phyloP scores from a whole-genome alignment of 2,888 invertebrate genomes.

The Busseola fusca region DNA sequence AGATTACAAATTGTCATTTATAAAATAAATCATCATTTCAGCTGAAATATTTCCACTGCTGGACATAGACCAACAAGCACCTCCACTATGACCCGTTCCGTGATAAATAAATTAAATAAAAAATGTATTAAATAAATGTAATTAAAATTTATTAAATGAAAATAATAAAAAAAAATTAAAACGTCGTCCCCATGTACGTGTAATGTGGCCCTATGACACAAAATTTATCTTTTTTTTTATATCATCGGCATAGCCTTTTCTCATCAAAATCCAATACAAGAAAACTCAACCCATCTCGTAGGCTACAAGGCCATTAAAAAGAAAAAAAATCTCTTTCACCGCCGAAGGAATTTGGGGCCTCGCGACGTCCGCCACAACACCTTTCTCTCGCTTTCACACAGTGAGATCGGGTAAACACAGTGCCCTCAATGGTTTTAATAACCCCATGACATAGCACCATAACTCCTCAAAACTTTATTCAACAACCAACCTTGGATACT shows the following conservation, averaged over 20 bases:
- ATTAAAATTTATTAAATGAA: too few relatives aligned
- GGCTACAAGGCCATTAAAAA: constrained; percentile 50
- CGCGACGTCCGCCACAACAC: constrained; percentile 67
- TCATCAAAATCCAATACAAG: constrained; percentile 40
- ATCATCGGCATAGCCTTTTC: too few relatives aligned
- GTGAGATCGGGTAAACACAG: constrained; percentile 76
- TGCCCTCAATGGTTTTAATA: constrained; percentile 71
- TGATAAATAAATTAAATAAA: too few relatives aligned
- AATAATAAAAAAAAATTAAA: too few relatives aligned
- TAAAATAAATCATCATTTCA: too few relatives aligned
- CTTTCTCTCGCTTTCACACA: constrained; percentile 85
- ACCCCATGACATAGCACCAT: constrained; percentile 49
- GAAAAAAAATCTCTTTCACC: constrained; percentile 79
- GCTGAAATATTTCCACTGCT: too few relatives aligned
- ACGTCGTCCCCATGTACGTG: too few relatives aligned
- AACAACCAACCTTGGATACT: constrained; percentile 22
- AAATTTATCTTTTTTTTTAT: neutral
- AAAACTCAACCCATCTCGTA: constrained; percentile 51
- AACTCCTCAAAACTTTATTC: constrained; percentile 35
- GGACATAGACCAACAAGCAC: too few relatives aligned
- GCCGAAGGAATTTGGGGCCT: constrained; percentile 80
- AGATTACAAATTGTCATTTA: too few relatives aligned
- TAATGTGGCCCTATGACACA: too few relatives aligned
- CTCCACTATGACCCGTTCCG: too few relatives aligned
- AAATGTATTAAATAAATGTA: too few relatives aligned